Conservation (phyloP, 2,888 invertebrate species). For the Corbicula japonica region DNA sequence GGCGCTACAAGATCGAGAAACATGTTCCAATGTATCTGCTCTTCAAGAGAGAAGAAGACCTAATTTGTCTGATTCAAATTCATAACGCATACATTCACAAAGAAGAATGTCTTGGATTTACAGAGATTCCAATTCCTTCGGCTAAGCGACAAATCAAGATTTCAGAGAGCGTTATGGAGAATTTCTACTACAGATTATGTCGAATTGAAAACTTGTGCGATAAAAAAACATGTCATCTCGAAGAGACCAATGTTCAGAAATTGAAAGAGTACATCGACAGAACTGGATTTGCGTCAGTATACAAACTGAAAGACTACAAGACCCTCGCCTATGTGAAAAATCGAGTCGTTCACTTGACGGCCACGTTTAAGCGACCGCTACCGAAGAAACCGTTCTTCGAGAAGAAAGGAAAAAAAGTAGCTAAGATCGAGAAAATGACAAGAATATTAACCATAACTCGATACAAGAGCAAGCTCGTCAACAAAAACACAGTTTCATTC, state of each 20-base stretch:
- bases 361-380: slow-evolving; percentile 13
- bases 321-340: slow-evolving; percentile 26
- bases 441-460: slow-evolving; percentile 21
- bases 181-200: too few species aligned
- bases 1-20: neutral
- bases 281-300: slow-evolving; percentile 27
- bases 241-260: too few species aligned
- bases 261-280: slow-evolving; percentile 8
- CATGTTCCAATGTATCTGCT: slow-evolving; percentile 17
- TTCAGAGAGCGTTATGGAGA: too few species aligned
- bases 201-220: too few species aligned
- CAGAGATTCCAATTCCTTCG: slow-evolving; percentile 9
- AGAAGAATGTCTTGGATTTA: slow-evolving; percentile 2
- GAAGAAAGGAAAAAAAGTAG: slow-evolving; percentile 23
- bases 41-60: slow-evolving; percentile 11
- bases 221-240: too few species aligned
- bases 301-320: slow-evolving; percentile 22
- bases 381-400: slow-evolving; percentile 12
- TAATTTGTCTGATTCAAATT: slow-evolving; percentile 9
- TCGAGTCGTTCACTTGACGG: slow-evolving; percentile 20
- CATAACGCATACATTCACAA: slow-evolving; percentile 13
- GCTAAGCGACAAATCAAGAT: too few species aligned
- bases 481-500: slow-evolving; percentile 14
- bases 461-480: slow-evolving; percentile 17
- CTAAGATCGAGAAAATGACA: slow-evolving; percentile 24